Conservation (phyloP, 2,888 invertebrate species). For the Macroteleia sp. region DNA sequence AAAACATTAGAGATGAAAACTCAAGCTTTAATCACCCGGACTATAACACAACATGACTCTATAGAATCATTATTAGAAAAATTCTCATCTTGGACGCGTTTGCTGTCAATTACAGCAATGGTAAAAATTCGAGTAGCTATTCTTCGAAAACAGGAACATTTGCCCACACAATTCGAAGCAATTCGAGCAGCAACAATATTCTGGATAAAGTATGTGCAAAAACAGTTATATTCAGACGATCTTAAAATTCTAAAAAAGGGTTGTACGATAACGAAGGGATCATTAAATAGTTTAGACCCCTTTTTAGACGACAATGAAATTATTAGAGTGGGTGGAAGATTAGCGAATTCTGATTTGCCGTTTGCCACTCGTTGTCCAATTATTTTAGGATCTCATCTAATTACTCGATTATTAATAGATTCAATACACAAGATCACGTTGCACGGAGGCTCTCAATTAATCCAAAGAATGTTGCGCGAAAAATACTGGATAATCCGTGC, state of each 20-base stretch:
- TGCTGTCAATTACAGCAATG: background rate
- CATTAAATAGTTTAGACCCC: background rate
- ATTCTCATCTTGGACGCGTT: too few relatives aligned
- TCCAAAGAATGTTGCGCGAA: background rate
- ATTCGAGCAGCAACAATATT: background rate
- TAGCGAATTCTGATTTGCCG: too few relatives aligned
- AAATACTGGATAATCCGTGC: conserved; percentile 62
- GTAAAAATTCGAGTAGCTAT: background rate
- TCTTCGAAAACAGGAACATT: background rate
- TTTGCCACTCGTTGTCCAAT: background rate
- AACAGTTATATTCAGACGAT: background rate
- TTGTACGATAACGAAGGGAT: background rate
- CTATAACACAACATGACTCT: too few relatives aligned
- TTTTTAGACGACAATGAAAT: background rate
- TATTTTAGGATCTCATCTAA: background rate
- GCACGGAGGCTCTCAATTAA: background rate
- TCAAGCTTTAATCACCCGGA: too few relatives aligned
- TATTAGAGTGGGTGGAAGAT: background rate
- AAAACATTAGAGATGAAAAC: too few relatives aligned
- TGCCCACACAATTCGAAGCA: background rate
- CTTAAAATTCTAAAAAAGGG: background rate
- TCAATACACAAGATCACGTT: background rate
- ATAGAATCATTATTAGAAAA: too few relatives aligned
- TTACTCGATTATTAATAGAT: background rate
- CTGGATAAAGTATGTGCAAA: background rate